Conservation (phyloP, 2,888 invertebrate genomes). For the Latheticus oryzae region DNA sequence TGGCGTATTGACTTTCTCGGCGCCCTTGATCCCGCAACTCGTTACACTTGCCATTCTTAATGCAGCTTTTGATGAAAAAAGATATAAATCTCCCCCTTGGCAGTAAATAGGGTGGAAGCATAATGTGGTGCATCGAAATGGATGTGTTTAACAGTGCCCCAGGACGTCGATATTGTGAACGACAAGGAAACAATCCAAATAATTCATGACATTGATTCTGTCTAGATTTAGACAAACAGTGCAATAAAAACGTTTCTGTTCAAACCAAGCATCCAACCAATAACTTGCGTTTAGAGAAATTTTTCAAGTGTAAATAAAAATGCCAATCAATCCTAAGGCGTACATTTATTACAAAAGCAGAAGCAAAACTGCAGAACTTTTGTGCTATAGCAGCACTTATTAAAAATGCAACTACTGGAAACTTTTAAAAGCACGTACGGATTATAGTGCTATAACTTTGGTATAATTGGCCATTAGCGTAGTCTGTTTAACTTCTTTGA, state of each 20-base stretch:
- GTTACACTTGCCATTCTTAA: constrained; percentile 33
- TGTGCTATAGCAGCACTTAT: constrained; percentile 24
- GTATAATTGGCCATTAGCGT: constrained; percentile 39
- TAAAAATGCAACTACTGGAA: constrained; percentile 41
- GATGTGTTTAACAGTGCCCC: constrained; percentile 35
- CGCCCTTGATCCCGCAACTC: constrained; percentile 4
- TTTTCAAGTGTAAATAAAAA: constrained; percentile 16
- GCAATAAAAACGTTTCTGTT: constrained; percentile 39
- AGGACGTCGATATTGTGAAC: constrained; percentile 34
- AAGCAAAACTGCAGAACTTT: constrained; percentile 32
- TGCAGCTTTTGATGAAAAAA: constrained; percentile 44
- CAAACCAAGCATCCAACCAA: constrained; percentile 2
- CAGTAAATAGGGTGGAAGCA: constrained; percentile 44
- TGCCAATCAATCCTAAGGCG: constrained; percentile 5
- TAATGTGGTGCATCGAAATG: constrained; percentile 44
- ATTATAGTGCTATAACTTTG: constrained; percentile 32
- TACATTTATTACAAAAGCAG: constrained; percentile 23
- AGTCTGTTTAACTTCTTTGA: constrained; percentile 31
- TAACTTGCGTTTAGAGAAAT: neutral
- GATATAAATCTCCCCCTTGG: constrained; percentile 45
- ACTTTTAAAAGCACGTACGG: constrained; percentile 38
- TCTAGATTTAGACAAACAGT: constrained; percentile 33
- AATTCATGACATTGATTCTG: constrained; percentile 42
- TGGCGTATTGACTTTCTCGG: constrained; percentile 16
- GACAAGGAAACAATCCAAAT: constrained; percentile 34